A percentile compares a stretch with the other conserved stretches of the same genome.
Conservation (phyloP, 2,797 vertebrate genomes). For the Pachyuromys duprasi region DNA sequence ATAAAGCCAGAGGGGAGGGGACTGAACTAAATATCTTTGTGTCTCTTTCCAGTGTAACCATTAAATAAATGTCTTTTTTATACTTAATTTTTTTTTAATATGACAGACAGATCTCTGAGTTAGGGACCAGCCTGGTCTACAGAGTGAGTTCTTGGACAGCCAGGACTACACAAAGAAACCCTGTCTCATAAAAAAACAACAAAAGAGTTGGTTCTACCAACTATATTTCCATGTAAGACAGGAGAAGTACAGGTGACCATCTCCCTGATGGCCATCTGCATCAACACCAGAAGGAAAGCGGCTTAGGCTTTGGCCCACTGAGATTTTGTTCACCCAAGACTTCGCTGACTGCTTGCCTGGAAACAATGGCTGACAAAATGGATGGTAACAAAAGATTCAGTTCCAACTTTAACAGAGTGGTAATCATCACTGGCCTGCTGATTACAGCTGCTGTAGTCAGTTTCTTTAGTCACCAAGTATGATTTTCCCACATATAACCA, state of each 20-base stretch:
- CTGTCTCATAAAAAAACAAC: too few species aligned
- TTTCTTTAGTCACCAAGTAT: conserved; percentile 90
- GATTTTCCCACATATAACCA: conserved; percentile 90
- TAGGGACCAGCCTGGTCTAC: neutral
- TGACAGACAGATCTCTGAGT: neutral
- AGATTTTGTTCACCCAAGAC: conserved; percentile 91
- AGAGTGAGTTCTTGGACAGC: neutral
- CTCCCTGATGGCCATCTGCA: conserved; percentile 87
- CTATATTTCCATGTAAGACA: too few species aligned
- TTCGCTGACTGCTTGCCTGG: conserved; percentile 93
- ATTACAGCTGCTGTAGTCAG: conserved; percentile 58
- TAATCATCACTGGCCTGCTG: conserved; percentile 91
- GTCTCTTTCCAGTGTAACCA: too few species aligned
- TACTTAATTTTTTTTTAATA: too few species aligned
- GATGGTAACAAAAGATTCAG: conserved; percentile 89
- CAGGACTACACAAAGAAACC: too few species aligned
- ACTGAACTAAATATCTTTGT: too few species aligned
- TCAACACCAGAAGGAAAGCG: conserved; percentile 93
- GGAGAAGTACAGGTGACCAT: too few species aligned
- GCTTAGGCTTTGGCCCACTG: conserved; percentile 90
- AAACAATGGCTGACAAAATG: conserved; percentile 93
- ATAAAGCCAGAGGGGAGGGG: too few species aligned
- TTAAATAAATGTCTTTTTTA: too few species aligned
- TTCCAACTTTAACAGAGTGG: conserved; percentile 91
- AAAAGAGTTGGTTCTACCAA: too few species aligned